Percentiles rank a stretch among this genome's conserved stretches.
These are phyloP conservation scores for Enhydra lutris DNA, from an alignment of 2,113 vertebrate species.

Conservation along the genomic window DNA sequence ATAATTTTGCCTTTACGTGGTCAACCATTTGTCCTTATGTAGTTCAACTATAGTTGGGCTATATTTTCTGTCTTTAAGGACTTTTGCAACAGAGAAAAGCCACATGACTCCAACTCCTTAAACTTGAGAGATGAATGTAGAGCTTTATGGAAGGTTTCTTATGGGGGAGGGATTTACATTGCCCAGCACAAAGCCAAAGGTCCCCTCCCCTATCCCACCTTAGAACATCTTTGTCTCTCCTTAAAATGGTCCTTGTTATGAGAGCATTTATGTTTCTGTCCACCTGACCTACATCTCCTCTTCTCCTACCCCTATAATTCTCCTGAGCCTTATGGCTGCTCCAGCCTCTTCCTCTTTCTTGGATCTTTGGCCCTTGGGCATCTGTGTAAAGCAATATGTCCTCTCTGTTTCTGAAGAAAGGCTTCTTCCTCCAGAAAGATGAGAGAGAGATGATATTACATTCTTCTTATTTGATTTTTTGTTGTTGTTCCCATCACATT, in stretches of 20 bases:
- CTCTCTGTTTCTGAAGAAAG: not conserved
- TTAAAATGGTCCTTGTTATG: not conserved
- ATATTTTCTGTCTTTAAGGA: not conserved
- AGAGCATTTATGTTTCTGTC: accelerated
- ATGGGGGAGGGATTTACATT: not conserved
- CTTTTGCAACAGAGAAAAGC: not conserved
- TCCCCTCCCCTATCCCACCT: too few species aligned
- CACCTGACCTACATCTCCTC: accelerated
- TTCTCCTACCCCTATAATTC: accelerated
- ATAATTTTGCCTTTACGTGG: not conserved
- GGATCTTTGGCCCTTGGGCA: not conserved
- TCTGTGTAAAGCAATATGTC: not conserved
- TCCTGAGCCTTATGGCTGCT: not conserved
- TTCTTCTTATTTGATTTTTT: not conserved
- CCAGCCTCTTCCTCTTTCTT: not conserved
- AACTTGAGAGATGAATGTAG: not conserved
- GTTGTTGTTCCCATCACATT: not conserved
- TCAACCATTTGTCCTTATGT: not conserved
- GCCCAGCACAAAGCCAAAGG: not conserved
- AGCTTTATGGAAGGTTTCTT: not conserved
- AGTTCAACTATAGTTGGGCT: not conserved
- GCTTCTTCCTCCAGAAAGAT: not conserved
- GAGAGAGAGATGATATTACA: not conserved
- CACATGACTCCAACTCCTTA: not conserved
- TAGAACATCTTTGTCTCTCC: not conserved